Conservation (phyloP, 2,113 vertebrate species). For the Oryctolagus cuniculus region DNA sequence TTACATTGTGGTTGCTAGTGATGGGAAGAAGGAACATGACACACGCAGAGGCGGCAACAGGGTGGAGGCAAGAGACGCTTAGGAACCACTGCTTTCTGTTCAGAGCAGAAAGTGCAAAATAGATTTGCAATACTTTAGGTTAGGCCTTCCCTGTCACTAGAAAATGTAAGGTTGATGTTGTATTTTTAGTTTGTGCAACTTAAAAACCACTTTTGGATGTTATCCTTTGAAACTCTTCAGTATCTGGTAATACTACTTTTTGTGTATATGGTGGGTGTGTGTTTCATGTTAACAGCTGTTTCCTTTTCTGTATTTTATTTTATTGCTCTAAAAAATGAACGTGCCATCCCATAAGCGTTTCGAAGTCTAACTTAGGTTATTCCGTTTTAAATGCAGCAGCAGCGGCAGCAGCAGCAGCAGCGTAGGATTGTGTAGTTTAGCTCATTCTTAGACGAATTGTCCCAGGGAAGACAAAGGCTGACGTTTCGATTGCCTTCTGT, state of each 20-base stretch:
- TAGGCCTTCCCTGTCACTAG: background rate
- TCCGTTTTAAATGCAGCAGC: background rate
- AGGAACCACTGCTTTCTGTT: background rate
- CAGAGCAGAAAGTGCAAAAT: background rate
- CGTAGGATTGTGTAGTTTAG: background rate
- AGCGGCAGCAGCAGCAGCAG: background rate
- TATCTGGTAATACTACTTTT: background rate
- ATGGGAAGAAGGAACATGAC: background rate
- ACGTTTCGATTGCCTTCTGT: background rate
- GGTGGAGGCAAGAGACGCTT: background rate
- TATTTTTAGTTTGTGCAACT: background rate
- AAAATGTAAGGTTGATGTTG: slow-evolving; percentile 4
- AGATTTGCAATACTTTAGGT: background rate
- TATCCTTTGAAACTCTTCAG: background rate
- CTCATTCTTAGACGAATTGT: background rate
- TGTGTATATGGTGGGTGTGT: background rate
- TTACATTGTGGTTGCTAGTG: background rate
- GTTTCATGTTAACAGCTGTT: background rate
- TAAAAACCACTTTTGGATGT: slow-evolving; percentile 46
- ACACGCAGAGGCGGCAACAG: background rate
- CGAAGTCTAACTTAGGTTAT: background rate
- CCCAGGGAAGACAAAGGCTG: background rate
- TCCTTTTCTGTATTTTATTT: slow-evolving; percentile 5
- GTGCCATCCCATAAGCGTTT: background rate
- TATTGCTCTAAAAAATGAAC: background rate